Evolutionary conservation across 1,140 invertebrate genomes (phyloP), one percentile per base, ranked within the genome.

Genomic region (Papilio machaon): DNA sequence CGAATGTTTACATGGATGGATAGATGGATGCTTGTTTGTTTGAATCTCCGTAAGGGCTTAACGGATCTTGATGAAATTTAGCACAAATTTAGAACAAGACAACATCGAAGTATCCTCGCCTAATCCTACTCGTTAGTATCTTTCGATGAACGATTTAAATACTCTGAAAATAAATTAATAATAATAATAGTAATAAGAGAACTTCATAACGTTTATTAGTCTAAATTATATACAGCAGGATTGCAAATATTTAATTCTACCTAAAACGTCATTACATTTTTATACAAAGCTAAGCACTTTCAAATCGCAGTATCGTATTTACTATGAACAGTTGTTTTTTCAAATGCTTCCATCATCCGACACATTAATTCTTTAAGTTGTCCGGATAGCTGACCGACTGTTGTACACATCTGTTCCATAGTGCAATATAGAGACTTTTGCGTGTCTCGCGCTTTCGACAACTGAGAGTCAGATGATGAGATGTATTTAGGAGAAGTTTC

Each of bases 351-450:
- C 77, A 79, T 79, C 58, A 79, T 67, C 7, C 77, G 19, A 30
- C 77, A 79, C 77, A 79, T 67, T 46, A 79, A 30, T 30, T 79
- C 77, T 23, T 79, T 79, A 0, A 79, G 58, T 15, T 79, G 77
- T 7, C 60, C 60, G 15, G 77, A 67, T 2, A 79, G 10, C 58
- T 64, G 58, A 2, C 58, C 77, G 38, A 79, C 58, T 17, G 77
- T 79, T 3, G 58, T 79, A 11, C 77, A 79, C 77, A 79, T 79
- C 9, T 79, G 77, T 38, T 79, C 77, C 58, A 79, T 79, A 1
- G 77, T 79, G 19, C 60, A 47, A 43, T 79, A 79, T 10, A 79
- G 43, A 30, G 77, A 79, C 58, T 79, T 79, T 23, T 67, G 77
- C 7, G 58, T 79, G 35, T 60, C 77, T 0, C 43, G 58, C 13